Evolutionary conservation across 2,888 invertebrate species (phyloP).

Genomic region (Rugalucina vietnamica): DNA sequence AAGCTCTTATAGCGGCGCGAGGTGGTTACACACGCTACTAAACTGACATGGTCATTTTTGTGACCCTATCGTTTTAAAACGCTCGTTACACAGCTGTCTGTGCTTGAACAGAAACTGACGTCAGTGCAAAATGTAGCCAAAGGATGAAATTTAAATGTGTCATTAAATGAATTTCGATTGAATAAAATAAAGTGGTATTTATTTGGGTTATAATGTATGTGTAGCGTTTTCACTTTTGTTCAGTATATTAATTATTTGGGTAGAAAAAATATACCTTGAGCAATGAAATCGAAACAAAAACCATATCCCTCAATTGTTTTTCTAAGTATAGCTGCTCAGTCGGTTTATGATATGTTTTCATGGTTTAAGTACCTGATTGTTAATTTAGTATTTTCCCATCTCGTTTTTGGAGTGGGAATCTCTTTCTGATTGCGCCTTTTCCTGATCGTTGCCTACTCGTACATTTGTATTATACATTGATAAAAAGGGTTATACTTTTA

Average conservation of each 20-base stretch:
- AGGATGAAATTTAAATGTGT: background rate
- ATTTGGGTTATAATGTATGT: background rate
- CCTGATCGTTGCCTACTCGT: no score
- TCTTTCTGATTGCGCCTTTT: no score
- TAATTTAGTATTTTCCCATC: no score
- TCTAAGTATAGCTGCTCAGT: no score
- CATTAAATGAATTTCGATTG: background rate
- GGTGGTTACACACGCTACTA: constrained; percentile 9
- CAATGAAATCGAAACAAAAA: no score
- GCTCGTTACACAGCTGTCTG: background rate
- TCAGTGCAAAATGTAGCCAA: background rate
- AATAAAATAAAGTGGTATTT: background rate
- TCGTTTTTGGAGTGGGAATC: no score
- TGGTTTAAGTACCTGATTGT: no score
- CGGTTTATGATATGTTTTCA: no score
- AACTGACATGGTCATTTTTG: background rate
- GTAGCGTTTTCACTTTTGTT: constrained; percentile 7
- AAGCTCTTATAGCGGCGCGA: constrained; percentile 26
- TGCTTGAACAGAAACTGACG: background rate
- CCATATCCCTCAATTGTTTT: no score
- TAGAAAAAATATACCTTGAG: no score
- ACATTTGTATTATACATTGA: no score
- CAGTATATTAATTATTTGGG: background rate
- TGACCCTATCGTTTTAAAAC: background rate
- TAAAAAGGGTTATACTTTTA: no score